These are phyloP conservation scores for Orchestia grillus DNA, from an alignment of 1,140 invertebrate species.

Conservation along the genomic window DNA sequence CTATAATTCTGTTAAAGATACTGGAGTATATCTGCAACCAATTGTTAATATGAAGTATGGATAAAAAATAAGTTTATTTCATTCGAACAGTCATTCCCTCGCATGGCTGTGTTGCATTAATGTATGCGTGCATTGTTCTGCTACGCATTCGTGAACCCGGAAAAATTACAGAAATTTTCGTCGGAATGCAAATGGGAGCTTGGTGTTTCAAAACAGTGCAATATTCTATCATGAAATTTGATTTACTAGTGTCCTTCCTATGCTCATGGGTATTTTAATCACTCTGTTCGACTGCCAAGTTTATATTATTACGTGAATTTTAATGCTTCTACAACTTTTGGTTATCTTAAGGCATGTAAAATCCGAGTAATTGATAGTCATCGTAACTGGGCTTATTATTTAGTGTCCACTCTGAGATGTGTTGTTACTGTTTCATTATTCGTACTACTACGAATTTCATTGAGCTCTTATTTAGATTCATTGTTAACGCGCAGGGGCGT, in stretches of 20 bases:
- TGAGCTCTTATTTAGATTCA: too few species aligned
- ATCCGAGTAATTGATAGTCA: background rate
- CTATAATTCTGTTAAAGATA: background rate
- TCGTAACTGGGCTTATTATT: background rate
- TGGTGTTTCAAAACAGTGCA: too few species aligned
- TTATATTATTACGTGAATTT: too few species aligned
- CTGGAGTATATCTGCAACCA: background rate
- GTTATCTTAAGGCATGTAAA: background rate
- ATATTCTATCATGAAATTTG: background rate
- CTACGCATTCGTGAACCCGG: background rate
- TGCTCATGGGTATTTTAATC: background rate
- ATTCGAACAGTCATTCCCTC: background rate
- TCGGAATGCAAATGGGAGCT: too few species aligned
- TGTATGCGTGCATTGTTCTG: too few species aligned
- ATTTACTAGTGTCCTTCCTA: background rate
- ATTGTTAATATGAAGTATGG: background rate
- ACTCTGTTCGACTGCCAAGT: too few species aligned
- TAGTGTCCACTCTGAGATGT: background rate
- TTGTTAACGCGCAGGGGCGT: conserved; percentile 66
- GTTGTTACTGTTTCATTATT: too few species aligned
- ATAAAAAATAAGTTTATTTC: background rate
- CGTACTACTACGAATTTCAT: too few species aligned
- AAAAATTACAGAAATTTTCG: background rate
- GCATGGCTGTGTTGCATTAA: too few species aligned
- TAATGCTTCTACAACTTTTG: too few species aligned